Evolutionary conservation across 2,113 vertebrate genomes (phyloP), one percentile per base, ranked within the genome.

Genomic region (Tichodroma muraria): DNA sequence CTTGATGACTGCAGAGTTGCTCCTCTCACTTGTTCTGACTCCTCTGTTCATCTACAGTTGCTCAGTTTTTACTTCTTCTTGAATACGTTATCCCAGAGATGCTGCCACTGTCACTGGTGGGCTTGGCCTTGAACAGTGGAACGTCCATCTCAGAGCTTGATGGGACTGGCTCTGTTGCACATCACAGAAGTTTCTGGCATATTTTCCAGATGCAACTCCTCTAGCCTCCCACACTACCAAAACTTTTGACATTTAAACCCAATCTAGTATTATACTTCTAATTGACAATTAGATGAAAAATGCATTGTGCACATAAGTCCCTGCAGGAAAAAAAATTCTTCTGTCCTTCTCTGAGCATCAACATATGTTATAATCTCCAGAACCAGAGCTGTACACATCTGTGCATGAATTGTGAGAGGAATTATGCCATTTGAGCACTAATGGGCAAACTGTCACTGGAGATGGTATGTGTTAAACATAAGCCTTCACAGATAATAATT

Each of bases 101-200:
- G 6, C 18, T 12, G 5, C 24, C 15, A 25, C 45, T 0, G 0
- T 59, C 7, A 3, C 17, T 42, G 14, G 13, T 38, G 18, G 31
- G 4, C 35, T 84, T 1, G 0, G 42, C 14, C 47, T 70, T 16
- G 31, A 15, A 4, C 44, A 40, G 47, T 3, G 1, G 7, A 0
- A 3, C 30, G 8, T 76, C 56, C 8, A 4, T 52, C 47, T 45
- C 28, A 13, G 45, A 76, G 22, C 8, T 4, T 0, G 0, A 40
- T 80, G 47, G 22, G 12, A 35, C 4, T 75, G 27, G 4, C 31
- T 70, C 15, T 60, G 2, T n/a, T 3, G 4, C 25, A 66, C 7
- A 8, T 5, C 1, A 12, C 11, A 13, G 24, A 54, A 80, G 13
- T 6, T 60, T 60, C 50, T 30, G 11, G 63, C 15, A 40, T 12